Evolutionary conservation across 1,140 invertebrate species (phyloP).

Genomic region (Carposina sasakii): DNA sequence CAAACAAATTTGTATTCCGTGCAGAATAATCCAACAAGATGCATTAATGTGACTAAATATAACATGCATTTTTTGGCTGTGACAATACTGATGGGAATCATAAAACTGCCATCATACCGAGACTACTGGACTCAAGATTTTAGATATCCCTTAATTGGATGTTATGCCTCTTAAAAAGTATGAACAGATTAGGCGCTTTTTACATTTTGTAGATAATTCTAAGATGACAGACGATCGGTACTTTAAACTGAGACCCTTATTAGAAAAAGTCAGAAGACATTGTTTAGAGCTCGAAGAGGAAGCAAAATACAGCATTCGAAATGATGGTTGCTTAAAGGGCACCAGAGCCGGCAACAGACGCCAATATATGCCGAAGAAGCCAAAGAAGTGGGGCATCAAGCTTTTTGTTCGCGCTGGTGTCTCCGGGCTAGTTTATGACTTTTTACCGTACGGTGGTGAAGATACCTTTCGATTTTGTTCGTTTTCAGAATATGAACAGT

Average conservation of each 20-base stretch:
- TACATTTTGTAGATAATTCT: constrained; percentile 16
- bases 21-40: constrained; percentile 1
- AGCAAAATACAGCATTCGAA: too few relatives aligned
- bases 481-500: too few relatives aligned
- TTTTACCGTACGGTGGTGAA: too few relatives aligned
- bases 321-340: too few relatives aligned
- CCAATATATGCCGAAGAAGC: too few relatives aligned
- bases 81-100: constrained; percentile 16
- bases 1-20: constrained; percentile 10
- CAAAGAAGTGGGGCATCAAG: too few relatives aligned
- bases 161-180: constrained; percentile 20
- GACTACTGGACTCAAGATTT: constrained; percentile 20
- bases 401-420: too few relatives aligned
- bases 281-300: constrained; percentile 5
- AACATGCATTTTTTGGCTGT: constrained; percentile 6
- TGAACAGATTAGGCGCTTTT: constrained; percentile 13
- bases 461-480: too few relatives aligned
- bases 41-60: constrained; percentile 1
- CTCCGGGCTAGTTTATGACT: too few relatives aligned
- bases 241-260: constrained; percentile 20
- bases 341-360: too few relatives aligned
- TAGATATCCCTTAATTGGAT: constrained; percentile 19
- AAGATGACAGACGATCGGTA: constrained; percentile 17
- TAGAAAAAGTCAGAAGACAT: constrained; percentile 2
- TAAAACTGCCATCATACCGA: constrained; percentile 16